Conservation (phyloP, 37 sponge, comb jelly and placozoan genomes). For the Haliclona indistincta region DNA sequence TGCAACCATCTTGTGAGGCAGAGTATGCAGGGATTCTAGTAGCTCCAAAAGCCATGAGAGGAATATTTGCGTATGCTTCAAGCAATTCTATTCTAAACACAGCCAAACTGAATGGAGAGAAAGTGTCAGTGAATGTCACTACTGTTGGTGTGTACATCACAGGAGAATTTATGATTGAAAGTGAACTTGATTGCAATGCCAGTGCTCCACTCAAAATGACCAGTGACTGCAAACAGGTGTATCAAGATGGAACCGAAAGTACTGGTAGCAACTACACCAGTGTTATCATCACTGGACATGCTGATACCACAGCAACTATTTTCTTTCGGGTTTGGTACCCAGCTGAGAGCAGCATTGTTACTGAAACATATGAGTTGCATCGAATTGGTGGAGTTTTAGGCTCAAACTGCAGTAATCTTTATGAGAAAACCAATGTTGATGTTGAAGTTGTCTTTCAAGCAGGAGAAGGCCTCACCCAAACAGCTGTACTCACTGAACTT, state of each 20-base stretch:
- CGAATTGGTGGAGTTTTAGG: slow-evolving; percentile 2
- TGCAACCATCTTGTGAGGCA: slow-evolving; percentile 19
- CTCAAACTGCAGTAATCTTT: slow-evolving; percentile 5
- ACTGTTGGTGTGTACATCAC: slow-evolving; percentile 27
- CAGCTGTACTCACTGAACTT: slow-evolving; percentile 39
- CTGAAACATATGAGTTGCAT: slow-evolving; percentile 6
- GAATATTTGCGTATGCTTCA: slow-evolving; percentile 34
- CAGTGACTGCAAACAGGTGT: too few relatives aligned
- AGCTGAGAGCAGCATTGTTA: slow-evolving; percentile 7
- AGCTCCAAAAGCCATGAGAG: background rate
- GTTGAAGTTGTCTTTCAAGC: slow-evolving; percentile 39
- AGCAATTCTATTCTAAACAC: slow-evolving; percentile 49
- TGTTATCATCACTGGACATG: background rate
- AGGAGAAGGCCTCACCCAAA: slow-evolving; percentile 14
- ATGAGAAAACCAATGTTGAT: slow-evolving; percentile 35
- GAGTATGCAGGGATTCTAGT: slow-evolving; percentile 23
- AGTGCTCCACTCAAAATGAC: background rate
- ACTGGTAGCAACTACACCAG: slow-evolving; percentile 25
- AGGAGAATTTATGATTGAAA: slow-evolving; percentile 36
- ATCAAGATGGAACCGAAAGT: slow-evolving; percentile 45
- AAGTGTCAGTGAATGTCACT: background rate
- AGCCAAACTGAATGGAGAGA: slow-evolving; percentile 44
- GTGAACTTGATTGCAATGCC: background rate
- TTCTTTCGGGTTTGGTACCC: slow-evolving; percentile 68
- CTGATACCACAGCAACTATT: background rate